phyloP scores from a whole-genome alignment of 2,113 vertebrate species.

The Neotoma lepida region DNA sequence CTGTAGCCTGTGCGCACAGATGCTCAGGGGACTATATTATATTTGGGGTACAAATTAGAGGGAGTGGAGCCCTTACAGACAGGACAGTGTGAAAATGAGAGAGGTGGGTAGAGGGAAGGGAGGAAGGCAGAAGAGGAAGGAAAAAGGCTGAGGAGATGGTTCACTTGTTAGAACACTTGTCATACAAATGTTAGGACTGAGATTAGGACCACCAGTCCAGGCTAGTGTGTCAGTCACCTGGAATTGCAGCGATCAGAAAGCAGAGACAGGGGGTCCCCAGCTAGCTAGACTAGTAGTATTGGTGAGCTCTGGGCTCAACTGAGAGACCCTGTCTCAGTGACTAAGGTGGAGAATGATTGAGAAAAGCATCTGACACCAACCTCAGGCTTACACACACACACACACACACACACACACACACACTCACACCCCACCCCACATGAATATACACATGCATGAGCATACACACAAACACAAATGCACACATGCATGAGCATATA shows the following conservation, averaged over 20 bases:
- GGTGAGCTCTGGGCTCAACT: background rate
- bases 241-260: too few relatives aligned
- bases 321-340: background rate
- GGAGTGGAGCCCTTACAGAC: background rate
- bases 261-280: too few relatives aligned
- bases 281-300: background rate
- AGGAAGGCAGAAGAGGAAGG: background rate
- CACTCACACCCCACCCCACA: too few relatives aligned
- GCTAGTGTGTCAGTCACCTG: background rate
- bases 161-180: background rate
- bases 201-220: too few relatives aligned
- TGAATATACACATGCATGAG: background rate
- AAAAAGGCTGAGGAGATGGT: background rate
- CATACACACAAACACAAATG: background rate
- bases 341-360: background rate
- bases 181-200: background rate
- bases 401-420: background rate
- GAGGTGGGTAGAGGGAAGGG: too few relatives aligned
- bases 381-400: too few relatives aligned
- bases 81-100: too few relatives aligned
- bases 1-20: fast-evolving
- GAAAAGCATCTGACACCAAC: background rate
- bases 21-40: too few relatives aligned
- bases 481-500: background rate
- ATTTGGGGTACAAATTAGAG: too few relatives aligned